These are phyloP conservation scores for Eubucco bourcierii DNA, from an alignment of 2,113 vertebrate genomes.

Conservation along the genomic window DNA sequence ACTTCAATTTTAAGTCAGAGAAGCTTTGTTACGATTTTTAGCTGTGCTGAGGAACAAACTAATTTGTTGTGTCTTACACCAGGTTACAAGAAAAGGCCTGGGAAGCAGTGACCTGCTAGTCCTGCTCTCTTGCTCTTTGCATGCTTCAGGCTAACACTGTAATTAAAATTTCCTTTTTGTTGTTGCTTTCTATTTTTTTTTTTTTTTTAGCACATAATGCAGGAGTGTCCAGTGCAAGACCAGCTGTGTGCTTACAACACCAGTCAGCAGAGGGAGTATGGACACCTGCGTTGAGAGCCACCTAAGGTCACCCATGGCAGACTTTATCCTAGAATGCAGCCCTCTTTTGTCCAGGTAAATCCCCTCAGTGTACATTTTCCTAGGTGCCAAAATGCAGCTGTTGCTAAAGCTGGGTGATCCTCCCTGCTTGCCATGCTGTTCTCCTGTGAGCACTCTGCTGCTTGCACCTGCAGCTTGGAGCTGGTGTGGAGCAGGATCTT, in stretches of 20 bases:
- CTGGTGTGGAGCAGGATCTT: not conserved
- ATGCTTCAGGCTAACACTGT: not conserved
- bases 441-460: not conserved
- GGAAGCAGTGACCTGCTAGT: not conserved
- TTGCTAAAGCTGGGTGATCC: not conserved
- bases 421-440: not conserved
- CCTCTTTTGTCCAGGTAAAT: not conserved
- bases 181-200: not conserved
- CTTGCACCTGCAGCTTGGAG: not conserved
- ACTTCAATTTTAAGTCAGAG: not conserved
- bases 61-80: not conserved
- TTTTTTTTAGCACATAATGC: not conserved
- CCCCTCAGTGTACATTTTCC: not conserved
- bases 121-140: not conserved
- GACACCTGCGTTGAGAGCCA: not conserved
- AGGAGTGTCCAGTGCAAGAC: not conserved
- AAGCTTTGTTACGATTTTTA: not conserved
- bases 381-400: not conserved
- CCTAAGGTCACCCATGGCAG: not conserved
- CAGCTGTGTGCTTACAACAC: not conserved
- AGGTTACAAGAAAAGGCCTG: not conserved
- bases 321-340: not conserved
- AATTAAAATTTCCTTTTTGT: not conserved
- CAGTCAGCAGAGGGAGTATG: slow-evolving; percentile 52
- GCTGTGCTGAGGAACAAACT: not conserved